A percentile compares a stretch with the other conserved stretches of the same genome.
These are phyloP conservation scores for Hirudo medicinalis DNA, from an alignment of 1,140 invertebrate genomes.

Conservation along the genomic window DNA sequence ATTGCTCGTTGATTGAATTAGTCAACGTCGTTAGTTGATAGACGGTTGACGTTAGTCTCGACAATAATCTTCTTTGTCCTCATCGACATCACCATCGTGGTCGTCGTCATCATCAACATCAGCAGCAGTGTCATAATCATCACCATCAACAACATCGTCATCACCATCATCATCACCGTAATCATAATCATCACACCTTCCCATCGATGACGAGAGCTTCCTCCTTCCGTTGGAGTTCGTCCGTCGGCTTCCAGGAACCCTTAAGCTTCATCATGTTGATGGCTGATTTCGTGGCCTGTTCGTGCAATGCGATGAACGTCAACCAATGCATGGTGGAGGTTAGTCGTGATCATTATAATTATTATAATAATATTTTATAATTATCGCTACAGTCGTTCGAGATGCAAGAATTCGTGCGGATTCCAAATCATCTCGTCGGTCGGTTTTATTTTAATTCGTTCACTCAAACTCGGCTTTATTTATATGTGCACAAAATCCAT, in stretches of 20 bases:
- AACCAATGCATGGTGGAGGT: background rate
- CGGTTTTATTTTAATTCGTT: no score
- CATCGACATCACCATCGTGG: constrained; percentile 2
- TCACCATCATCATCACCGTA: constrained; percentile 45
- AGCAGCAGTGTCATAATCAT: background rate
- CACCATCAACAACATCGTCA: background rate
- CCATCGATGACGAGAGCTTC: constrained; percentile 65
- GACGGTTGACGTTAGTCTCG: no score
- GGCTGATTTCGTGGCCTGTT: background rate
- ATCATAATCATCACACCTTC: constrained; percentile 72
- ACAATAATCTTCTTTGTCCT: constrained; percentile 40
- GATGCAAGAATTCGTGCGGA: no score
- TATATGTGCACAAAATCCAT: no score
- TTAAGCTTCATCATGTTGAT: constrained; percentile 62
- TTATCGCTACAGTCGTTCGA: no score
- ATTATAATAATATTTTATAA: no score
- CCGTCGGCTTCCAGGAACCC: constrained; percentile 64
- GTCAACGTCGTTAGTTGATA: no score
- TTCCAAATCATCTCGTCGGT: no score
- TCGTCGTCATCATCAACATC: background rate
- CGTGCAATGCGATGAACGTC: no score
- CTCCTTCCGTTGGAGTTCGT: constrained; percentile 90
- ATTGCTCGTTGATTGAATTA: no score
- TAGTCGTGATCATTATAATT: background rate
- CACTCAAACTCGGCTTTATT: no score